These are phyloP conservation scores for Tuta absoluta DNA, from an alignment of 2,888 invertebrate species.

Conservation along the genomic window DNA sequence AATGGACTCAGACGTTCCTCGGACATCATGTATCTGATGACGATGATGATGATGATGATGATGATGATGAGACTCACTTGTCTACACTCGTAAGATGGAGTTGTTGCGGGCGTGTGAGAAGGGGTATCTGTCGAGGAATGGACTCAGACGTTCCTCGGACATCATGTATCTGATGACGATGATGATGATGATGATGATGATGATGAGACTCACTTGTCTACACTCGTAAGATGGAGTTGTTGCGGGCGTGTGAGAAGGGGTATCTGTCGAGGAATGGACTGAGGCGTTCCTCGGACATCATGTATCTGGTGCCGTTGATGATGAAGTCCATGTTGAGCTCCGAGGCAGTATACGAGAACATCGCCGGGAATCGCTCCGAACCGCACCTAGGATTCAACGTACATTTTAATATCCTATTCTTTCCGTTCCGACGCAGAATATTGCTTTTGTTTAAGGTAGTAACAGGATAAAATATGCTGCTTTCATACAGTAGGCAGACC, in stretches of 20 bases:
- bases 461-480: no score
- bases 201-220: no score
- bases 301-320: slow-evolving; percentile 51
- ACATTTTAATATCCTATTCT: not conserved
- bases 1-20: no score
- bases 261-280: slow-evolving; percentile 53
- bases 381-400: slow-evolving; percentile 55
- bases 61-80: no score
- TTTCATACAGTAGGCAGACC: no score
- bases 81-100: no score
- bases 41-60: no score
- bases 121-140: slow-evolving; percentile 48
- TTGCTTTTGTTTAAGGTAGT: no score
- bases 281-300: slow-evolving; percentile 61
- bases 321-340: slow-evolving; percentile 62
- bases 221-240: no score
- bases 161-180: slow-evolving; percentile 59
- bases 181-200: no score
- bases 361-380: slow-evolving; percentile 66
- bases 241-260: not conserved
- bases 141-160: slow-evolving; percentile 57
- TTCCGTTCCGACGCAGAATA: no score
- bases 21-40: no score
- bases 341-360: slow-evolving; percentile 64
- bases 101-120: not conserved